A percentile compares a stretch with the other conserved stretches of the same genome.
These are phyloP conservation scores for Silurus lanzhouensis DNA, from an alignment of 2,797 vertebrate species.

Conservation along the genomic window DNA sequence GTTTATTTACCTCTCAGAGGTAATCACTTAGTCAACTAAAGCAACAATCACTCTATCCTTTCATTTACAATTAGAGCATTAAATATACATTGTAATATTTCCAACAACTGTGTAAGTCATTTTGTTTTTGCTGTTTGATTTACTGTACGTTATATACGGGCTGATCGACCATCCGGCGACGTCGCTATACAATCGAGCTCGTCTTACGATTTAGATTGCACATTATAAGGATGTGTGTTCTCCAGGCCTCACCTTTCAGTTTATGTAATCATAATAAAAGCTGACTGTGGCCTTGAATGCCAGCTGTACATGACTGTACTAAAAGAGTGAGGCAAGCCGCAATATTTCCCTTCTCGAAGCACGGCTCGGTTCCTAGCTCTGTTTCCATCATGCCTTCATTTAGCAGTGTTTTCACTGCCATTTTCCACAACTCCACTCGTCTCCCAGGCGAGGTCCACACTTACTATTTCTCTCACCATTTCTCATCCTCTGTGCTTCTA, in stretches of 20 bases:
- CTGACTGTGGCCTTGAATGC: constrained; percentile 21
- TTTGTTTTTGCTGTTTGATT: neutral
- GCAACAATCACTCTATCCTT: neutral
- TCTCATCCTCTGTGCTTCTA: constrained; percentile 32
- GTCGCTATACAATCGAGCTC: neutral
- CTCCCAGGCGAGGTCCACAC: constrained; percentile 60
- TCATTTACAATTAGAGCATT: neutral
- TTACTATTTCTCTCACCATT: constrained; percentile 52
- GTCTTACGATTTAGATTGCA: neutral
- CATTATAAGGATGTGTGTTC: neutral
- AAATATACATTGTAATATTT: neutral
- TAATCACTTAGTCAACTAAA: neutral
- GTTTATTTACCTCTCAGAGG: constrained; percentile 1
- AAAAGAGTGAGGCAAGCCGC: constrained; percentile 51
- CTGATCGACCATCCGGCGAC: neutral
- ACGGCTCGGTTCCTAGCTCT: constrained; percentile 64
- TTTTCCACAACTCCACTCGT: constrained; percentile 72
- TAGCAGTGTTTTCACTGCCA: constrained; percentile 63
- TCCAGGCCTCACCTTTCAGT: neutral
- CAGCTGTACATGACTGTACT: neutral
- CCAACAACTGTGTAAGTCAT: neutral
- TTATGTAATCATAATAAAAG: constrained; percentile 15
- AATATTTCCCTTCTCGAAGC: constrained; percentile 67
- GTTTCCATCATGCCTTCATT: constrained; percentile 72
- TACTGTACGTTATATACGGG: neutral